A percentile compares a stretch with the other conserved stretches of the same genome.
These are phyloP conservation scores for Phrynocephalus vlangalii DNA, from an alignment of 2,797 vertebrate species.

Conservation along the genomic window DNA sequence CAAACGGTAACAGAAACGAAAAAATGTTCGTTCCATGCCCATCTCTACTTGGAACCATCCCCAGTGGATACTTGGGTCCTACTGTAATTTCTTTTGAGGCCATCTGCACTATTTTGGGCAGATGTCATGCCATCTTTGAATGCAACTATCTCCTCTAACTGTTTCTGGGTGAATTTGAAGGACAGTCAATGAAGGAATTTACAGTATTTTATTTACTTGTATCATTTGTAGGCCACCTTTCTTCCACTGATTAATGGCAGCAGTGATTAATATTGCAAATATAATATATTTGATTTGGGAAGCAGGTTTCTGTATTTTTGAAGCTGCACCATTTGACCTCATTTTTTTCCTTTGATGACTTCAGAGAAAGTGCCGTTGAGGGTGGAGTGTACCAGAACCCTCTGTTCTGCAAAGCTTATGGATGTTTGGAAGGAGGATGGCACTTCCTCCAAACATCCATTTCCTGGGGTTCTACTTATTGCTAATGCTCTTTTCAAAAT, in stretches of 20 bases:
- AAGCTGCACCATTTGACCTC: not conserved
- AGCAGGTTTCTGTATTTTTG: not conserved
- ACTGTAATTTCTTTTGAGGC: slow-evolving; percentile 1
- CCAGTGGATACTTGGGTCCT: no score
- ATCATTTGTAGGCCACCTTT: no score
- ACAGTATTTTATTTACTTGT: no score
- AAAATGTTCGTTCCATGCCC: no score
- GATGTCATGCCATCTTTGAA: not conserved
- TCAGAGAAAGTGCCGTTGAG: not conserved
- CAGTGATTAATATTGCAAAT: not conserved
- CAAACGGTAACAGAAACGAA: no score
- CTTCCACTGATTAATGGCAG: not conserved
- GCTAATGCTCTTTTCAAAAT: not conserved
- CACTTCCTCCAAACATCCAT: not conserved
- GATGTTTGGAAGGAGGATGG: not conserved
- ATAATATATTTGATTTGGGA: not conserved
- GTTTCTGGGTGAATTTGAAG: not conserved
- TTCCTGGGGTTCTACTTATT: slow-evolving; percentile 1
- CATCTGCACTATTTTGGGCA: slow-evolving; percentile 1
- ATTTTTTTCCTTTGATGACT: not conserved
- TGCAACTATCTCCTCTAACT: not conserved
- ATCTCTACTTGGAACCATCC: no score
- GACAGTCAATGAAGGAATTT: not conserved
- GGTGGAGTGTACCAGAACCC: not conserved
- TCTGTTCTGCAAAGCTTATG: not conserved